Base-by-base conservation (phyloP, 35 echinoderm and acorn worm genomes). In the Acanthaster planci region DNA sequence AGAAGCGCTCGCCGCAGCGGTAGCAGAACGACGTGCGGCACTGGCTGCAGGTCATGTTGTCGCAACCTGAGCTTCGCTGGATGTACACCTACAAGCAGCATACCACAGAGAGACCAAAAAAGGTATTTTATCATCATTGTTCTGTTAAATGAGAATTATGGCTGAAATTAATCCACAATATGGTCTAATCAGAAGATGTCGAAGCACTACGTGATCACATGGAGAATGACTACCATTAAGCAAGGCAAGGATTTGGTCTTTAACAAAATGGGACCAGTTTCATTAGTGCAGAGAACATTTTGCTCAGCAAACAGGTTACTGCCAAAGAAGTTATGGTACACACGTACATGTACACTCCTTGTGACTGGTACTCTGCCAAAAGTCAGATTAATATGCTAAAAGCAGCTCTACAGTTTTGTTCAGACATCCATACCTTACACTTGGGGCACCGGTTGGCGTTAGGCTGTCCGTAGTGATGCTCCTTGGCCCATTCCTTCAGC, bases 21-120 rank as follows among this genome's bases (percentile, higher is more conserved):
- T 90, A 90, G 35, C 87, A 90, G 22, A 90, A 90, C 29, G 82
- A 80, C 7, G 87, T 90, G 8, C 60, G 53, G 40, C 87, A 90
- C 35, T 51, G 59, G 35, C 38, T 76, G 53, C 87, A 90, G 0
- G 87, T 90, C 87, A 90, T 90, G 87, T 84, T 80, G 82, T 90
- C 87, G 55, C 87, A 90, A 1, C 87, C 87, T 36, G 80, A 72
- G 6, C 38, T 60, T 77, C 87, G 80, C 38, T 90, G 87, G 32
- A 90, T 90, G 34, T 76, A 82, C 44, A 90, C 87, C 87, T 90
- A 51, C 3, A 2, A 44, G 12, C 80, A 14, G 17, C 23, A 83
- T 12, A 36, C 55, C 76, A 53, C 32, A 34, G 27, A 59, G 0
- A 26, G 27, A 59, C 19, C 56, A n/a, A 59, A n/a, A 59, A n/a